Percentiles rank a stretch among this genome's conserved stretches.
Conservation (phyloP, 1,140 invertebrate species). For the Drosophila ercepeae region DNA sequence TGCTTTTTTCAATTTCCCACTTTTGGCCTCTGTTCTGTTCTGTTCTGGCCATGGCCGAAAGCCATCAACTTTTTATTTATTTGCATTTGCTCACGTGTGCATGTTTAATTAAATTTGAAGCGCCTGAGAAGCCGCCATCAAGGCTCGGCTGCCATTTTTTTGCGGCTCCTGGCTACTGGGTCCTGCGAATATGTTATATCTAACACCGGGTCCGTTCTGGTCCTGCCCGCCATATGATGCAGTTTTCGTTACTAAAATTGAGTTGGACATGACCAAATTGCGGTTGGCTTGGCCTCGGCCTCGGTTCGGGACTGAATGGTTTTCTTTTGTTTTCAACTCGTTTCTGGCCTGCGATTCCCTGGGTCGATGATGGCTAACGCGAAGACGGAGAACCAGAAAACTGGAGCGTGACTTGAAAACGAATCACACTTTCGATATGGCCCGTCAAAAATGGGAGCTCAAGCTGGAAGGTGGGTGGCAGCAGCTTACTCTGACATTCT, state of each 20-base stretch:
- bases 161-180: background rate
- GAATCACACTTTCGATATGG: background rate
- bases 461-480: conserved; percentile 51
- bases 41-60: conserved; percentile 38
- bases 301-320: conserved; percentile 6
- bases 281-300: conserved; percentile 58
- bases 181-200: conserved; percentile 61
- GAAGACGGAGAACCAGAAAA: conserved; percentile 64
- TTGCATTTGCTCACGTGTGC: conserved; percentile 81
- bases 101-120: conserved; percentile 83
- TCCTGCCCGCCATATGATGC: conserved; percentile 60
- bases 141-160: conserved; percentile 48
- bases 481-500: conserved; percentile 21
- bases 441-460: conserved; percentile 9
- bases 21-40: conserved; percentile 9
- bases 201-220: conserved; percentile 35
- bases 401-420: conserved; percentile 71
- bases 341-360: conserved; percentile 9
- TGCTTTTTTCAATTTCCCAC: conserved; percentile 11
- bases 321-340: conserved; percentile 11
- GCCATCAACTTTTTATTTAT: conserved; percentile 83
- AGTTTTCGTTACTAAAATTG: conserved; percentile 80
- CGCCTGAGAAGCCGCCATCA: conserved; percentile 70
- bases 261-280: conserved; percentile 80
- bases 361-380: background rate